phyloP scores from a whole-genome alignment of 2,888 invertebrate species.

The Galerucella nymphaeae region DNA sequence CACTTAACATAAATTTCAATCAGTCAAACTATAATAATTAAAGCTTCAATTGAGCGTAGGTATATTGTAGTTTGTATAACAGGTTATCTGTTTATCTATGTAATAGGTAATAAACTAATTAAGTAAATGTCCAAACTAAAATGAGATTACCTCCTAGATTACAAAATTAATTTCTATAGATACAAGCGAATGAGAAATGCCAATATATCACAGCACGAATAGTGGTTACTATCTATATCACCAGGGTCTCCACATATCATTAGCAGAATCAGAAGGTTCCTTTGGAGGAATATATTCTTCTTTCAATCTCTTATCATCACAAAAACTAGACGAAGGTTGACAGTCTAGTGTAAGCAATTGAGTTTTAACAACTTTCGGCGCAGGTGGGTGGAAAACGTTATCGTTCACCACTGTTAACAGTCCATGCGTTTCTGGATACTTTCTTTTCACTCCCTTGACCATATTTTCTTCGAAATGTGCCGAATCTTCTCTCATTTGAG shows the following conservation, averaged over 20 bases:
- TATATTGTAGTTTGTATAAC: not conserved
- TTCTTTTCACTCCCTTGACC: conserved; percentile 55
- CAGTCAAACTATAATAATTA: conserved; percentile 41
- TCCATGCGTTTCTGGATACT: conserved; percentile 49
- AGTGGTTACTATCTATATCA: conserved; percentile 46
- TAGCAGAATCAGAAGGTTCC: conserved; percentile 48
- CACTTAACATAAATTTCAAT: not conserved
- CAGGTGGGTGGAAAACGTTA: conserved; percentile 42
- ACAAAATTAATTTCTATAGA: not conserved
- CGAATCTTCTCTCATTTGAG: conserved; percentile 59
- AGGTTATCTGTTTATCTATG: no score
- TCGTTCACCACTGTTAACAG: conserved; percentile 50
- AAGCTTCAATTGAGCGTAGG: conserved; percentile 47
- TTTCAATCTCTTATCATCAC: conserved; percentile 7
- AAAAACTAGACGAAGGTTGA: conserved; percentile 27
- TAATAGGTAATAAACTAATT: no score
- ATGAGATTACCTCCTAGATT: no score
- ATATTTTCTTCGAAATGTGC: conserved; percentile 59
- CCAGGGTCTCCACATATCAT: conserved; percentile 65
- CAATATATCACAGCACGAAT: not conserved
- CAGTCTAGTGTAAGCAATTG: conserved; percentile 37
- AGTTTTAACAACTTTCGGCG: conserved; percentile 51
- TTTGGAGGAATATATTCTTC: conserved; percentile 34
- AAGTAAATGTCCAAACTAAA: no score
- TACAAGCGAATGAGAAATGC: not conserved